Percentiles rank a stretch among this genome's conserved stretches.
Conservation (phyloP, 2,888 invertebrate genomes). For the Cerastoderma edule region DNA sequence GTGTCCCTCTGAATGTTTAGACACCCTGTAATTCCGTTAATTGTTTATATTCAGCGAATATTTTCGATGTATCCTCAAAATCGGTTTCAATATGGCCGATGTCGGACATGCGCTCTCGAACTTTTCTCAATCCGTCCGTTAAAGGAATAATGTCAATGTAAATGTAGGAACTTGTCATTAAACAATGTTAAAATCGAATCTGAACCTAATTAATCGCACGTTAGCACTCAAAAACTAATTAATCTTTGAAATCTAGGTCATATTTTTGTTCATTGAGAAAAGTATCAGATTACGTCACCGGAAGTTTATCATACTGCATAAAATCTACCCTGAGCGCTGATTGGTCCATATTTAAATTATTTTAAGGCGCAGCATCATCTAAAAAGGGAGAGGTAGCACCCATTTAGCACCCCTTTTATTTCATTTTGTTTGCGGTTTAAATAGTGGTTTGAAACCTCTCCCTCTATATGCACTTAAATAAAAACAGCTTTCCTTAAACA, state of each 20-base stretch:
- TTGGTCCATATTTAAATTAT: constrained; percentile 41
- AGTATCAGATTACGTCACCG: constrained; percentile 63
- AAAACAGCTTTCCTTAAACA: too few species aligned
- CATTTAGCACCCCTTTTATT: too few species aligned
- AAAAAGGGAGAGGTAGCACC: constrained; percentile 2
- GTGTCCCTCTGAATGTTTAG: not conserved
- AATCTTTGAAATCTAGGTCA: constrained; percentile 30
- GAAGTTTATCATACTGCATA: constrained; percentile 37
- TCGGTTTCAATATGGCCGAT: constrained; percentile 63
- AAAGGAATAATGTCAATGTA: not conserved
- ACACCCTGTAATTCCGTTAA: not conserved
- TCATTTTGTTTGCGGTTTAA: too few species aligned
- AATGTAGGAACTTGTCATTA: not conserved
- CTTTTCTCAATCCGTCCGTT: constrained; percentile 18
- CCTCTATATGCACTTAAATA: too few species aligned
- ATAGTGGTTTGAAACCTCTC: too few species aligned
- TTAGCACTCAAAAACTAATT: constrained; percentile 10
- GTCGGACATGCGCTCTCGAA: constrained; percentile 60
- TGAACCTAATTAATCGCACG: not conserved
- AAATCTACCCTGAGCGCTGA: constrained; percentile 27
- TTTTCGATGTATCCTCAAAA: constrained; percentile 45
- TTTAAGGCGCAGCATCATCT: not conserved
- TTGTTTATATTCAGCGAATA: constrained; percentile 15
- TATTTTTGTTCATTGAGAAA: constrained; percentile 40
- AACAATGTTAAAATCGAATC: not conserved